Conservation (phyloP, 2,888 invertebrate species). For the Troides helena region DNA sequence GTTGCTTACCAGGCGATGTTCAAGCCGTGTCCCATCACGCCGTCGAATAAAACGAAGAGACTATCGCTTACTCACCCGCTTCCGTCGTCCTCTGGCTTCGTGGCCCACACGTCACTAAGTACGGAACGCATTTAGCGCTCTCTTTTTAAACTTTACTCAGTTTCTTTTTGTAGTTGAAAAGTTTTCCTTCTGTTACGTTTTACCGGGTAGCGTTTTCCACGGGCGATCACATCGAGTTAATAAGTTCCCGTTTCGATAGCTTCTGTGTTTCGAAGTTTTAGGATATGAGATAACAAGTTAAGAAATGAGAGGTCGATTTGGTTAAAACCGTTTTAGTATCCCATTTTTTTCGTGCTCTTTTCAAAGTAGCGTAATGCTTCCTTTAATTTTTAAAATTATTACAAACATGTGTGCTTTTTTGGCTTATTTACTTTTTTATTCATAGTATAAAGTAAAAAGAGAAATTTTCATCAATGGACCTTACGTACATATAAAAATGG, state of each 20-base stretch:
- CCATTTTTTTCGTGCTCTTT: conserved; percentile 28
- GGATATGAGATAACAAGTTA: conserved; percentile 80
- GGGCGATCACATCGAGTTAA: conserved; percentile 79
- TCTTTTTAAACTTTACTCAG: conserved; percentile 71
- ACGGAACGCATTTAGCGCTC: conserved; percentile 71
- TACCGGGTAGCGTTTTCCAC: conserved; percentile 71
- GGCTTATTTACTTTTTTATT: no score
- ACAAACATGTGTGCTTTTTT: neutral
- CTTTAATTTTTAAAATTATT: neutral
- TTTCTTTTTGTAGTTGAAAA: conserved; percentile 75
- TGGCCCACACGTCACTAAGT: conserved; percentile 50
- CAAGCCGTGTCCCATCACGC: neutral
- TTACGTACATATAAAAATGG: no score
- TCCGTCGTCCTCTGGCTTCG: conserved; percentile 34
- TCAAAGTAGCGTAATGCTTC: neutral
- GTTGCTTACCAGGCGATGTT: no score
- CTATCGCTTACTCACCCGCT: conserved; percentile 32
- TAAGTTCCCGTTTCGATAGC: conserved; percentile 79
- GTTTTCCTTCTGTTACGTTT: conserved; percentile 75
- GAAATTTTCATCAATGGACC: no score
- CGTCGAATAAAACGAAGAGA: neutral
- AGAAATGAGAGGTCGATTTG: conserved; percentile 74
- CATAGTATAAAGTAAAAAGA: no score
- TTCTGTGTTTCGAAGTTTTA: conserved; percentile 79
- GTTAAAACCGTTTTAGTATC: conserved; percentile 68